phyloP scores from a whole-genome alignment of 1,140 invertebrate species.

The Monochamus saltuarius region DNA sequence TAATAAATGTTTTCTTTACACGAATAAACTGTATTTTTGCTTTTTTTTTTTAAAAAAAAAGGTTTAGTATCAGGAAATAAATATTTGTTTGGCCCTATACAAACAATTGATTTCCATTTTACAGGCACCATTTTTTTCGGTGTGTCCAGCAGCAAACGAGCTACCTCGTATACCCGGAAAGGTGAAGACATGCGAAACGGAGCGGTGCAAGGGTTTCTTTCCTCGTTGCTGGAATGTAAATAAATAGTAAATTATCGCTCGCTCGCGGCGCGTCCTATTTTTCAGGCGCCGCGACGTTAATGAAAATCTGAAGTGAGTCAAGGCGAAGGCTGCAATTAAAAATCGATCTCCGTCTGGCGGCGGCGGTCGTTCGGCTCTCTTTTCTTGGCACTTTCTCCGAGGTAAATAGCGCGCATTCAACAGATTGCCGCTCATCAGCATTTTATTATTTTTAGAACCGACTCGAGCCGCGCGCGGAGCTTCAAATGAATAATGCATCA shows the following conservation, averaged over 20 bases:
- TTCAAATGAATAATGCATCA: conserved; percentile 45
- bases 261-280: conserved; percentile 40
- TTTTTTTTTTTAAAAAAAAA: no score
- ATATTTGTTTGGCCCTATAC: no score
- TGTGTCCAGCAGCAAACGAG: no score
- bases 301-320: conserved; percentile 52
- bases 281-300: conserved; percentile 46
- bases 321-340: conserved; percentile 55
- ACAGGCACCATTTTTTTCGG: no score
- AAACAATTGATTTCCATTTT: no score
- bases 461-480: conserved; percentile 35
- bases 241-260: conserved; percentile 45
- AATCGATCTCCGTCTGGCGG: conserved; percentile 46
- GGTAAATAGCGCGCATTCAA: conserved; percentile 52
- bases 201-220: not conserved
- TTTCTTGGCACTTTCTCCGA: conserved; percentile 35
- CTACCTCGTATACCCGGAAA: no score
- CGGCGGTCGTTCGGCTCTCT: conserved; percentile 27
- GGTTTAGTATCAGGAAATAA: no score
- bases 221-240: conserved; percentile 25
- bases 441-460: conserved; percentile 49
- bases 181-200: no score
- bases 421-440: conserved; percentile 51
- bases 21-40: no score
- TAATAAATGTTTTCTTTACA: no score